Base-by-base conservation (phyloP, 2,797 vertebrate genomes). In the Hyperoplus lanceolatus region DNA sequence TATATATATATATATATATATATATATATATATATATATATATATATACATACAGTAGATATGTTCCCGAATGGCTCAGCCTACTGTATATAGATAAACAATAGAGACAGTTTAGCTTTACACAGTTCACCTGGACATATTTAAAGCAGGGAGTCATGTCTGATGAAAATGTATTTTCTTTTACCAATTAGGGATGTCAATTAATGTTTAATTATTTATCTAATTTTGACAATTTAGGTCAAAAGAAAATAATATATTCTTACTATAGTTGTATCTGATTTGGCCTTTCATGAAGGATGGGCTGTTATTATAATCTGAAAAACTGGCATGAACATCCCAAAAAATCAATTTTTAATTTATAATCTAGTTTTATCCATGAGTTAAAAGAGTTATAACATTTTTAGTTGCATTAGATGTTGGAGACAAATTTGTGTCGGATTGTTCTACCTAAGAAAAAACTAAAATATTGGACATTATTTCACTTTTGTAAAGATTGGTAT, bases 31-130 rank as follows among this genome's bases (percentile, higher is more conserved):
- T 21, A 21, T 21, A 21, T 21, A 21, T 21, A 21, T 21, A 21
- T 21, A 21, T 21, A 21, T 11, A 29, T 59, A 29, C 2, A 29
- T 29, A 29, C 29, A 29, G 29, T 29, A 29, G 29, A 29, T 29
- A 29, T 29, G 29, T 29, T 29, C 29, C 29, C 3, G 6, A 55
- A 4, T 41, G 8, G 38, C 48, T 68, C n/a, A 48, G 41, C 21
- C 8, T 39, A 62, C 29, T 29, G 29, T 29, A 29, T 29, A 29
- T 29, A 49, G 42, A 63, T 59, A 11, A 65, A 73, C 21, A 70
- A 65, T 39, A 66, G 16, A 65, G 49, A 38, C 11, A 7, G 29
- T 65, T 50, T 0, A 41, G 7, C 21, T 49, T 4, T 43, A 18
- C 21, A 68, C 6, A 60, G n/a, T 43, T 46, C 48, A 62, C 6